Percentiles rank a stretch among this genome's conserved stretches.
Conservation (phyloP, 2,888 invertebrate genomes). For the Tigriopus californicus region DNA sequence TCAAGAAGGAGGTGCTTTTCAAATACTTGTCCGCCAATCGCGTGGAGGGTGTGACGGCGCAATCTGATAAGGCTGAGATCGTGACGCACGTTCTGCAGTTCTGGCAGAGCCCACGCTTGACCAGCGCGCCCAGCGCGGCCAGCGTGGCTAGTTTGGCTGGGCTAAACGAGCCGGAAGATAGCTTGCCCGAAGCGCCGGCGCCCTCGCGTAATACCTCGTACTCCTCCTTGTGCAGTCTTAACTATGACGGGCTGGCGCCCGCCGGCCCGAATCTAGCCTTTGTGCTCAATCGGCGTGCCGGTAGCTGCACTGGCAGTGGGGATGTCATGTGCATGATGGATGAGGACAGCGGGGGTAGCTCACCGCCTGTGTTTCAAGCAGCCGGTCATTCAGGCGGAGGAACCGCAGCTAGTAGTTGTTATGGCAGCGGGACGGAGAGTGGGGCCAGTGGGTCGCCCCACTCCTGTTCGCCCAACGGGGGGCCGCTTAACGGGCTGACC, state of each 20-base stretch:
- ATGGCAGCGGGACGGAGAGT: too few species aligned
- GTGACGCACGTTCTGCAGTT: slow-evolving; percentile 13
- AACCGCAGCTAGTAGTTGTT: too few species aligned
- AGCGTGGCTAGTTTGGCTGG: too few species aligned
- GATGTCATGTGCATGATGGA: not conserved
- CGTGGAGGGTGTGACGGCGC: slow-evolving; percentile 28
- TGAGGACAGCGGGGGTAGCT: not conserved
- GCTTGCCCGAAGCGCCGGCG: slow-evolving; percentile 12
- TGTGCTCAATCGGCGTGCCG: not conserved
- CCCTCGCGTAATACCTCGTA: slow-evolving; percentile 15
- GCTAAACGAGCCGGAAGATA: slow-evolving; percentile 3
- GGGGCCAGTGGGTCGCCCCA: too few species aligned
- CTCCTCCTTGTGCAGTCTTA: slow-evolving; percentile 3
- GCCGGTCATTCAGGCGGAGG: too few species aligned
- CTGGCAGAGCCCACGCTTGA: not conserved
- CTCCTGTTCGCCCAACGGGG: too few species aligned
- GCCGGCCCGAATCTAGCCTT: not conserved
- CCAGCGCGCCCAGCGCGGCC: not conserved
- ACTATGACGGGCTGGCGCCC: not conserved
- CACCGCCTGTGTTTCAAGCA: not conserved
- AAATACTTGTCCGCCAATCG: slow-evolving; percentile 34
- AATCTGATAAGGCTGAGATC: slow-evolving; percentile 34
- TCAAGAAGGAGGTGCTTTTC: slow-evolving; percentile 37
- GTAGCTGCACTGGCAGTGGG: not conserved
- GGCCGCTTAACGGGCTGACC: too few species aligned